Base-by-base conservation (phyloP, 1,140 invertebrate species). In the Onthophagus taurus region DNA sequence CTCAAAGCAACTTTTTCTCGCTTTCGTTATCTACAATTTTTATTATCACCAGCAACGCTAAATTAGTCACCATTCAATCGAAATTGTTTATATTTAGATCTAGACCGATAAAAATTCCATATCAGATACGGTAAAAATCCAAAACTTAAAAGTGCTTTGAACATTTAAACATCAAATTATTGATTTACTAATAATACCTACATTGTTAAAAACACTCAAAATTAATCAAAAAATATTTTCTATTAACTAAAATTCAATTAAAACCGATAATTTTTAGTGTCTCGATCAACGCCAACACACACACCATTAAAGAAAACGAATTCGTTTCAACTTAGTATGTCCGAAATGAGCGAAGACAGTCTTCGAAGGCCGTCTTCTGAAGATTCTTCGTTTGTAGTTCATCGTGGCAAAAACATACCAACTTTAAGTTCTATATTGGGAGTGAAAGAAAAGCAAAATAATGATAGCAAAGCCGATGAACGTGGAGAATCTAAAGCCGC, bases 361-460 rank as follows among this genome's bases (percentile, higher is more conserved):
- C 47, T 63, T 30, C 51, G 63, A 20, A 44, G 59, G 21, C 61
- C 63, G 9, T 67, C 65, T 5, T 36, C 34, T 3, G 34, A 36
- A 2, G 75, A 76, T 5, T 81, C 84, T 36, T 78, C 78, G 33
- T 90, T 88, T 63, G 78, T 87, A 6, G 85, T 89, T 31, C 86
- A 89, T 66, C 72, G 81, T 52, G 78, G 79, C 31, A 74, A 76
- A 58, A 82, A 77, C 31, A 76, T 89, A 46, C 82, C 86, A 31
- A 90, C 88, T 20, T 66, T 90, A 36, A 78, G 77, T 55, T 81
- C 80, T 44, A 72, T 80, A 45, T 58, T 61, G 6, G 44, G 52
- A 48, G 66, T 70, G 34, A 80, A 81, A 61, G 76, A 80, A 60
- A 74, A 73, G 52, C 65, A 65, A 31, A 75, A 74, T 60, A 67